Conservation (phyloP, 2,113 vertebrate species). For the Noctilio leporinus region DNA sequence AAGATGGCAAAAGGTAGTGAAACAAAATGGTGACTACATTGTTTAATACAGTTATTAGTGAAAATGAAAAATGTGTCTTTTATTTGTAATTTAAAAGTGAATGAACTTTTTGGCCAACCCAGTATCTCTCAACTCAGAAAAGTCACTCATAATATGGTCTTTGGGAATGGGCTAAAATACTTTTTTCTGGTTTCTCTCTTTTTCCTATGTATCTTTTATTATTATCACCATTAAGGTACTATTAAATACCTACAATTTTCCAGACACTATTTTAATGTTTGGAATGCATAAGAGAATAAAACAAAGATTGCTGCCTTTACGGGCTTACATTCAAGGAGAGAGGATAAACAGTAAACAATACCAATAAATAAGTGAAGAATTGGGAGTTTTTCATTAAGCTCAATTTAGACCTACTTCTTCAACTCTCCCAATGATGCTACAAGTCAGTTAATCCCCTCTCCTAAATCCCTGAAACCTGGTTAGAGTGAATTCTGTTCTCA, state of each 20-base stretch:
- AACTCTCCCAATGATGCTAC: background rate
- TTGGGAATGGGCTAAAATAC: background rate
- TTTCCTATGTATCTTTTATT: background rate
- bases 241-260: background rate
- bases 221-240: background rate
- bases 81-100: too few relatives aligned
- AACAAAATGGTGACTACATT: too few relatives aligned
- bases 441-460: background rate
- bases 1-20: too few relatives aligned
- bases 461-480: background rate
- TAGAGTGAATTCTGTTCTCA: background rate
- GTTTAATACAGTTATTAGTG: too few relatives aligned
- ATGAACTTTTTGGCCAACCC: too few relatives aligned
- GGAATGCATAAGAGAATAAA: background rate
- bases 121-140: slow-evolving; percentile 3
- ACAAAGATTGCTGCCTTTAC: background rate
- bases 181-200: background rate
- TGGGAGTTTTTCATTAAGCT: background rate
- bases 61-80: too few relatives aligned
- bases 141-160: background rate
- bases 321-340: background rate
- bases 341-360: background rate
- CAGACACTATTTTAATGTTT: background rate
- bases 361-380: background rate
- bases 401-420: slow-evolving; percentile 4